These are phyloP conservation scores for Empidonax alnorum DNA, from an alignment of 2,113 vertebrate genomes.

Conservation along the genomic window DNA sequence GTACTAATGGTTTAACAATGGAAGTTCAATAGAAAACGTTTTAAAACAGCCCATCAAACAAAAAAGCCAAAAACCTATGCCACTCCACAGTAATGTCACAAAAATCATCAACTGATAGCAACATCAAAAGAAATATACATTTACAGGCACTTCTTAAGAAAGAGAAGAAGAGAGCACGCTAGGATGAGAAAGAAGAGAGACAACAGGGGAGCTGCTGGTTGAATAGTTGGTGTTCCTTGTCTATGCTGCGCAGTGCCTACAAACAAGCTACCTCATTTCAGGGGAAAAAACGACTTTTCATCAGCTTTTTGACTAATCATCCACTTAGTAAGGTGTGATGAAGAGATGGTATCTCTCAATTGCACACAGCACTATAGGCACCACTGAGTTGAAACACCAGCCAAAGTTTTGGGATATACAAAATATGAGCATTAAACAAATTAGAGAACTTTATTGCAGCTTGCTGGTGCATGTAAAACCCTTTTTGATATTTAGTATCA, in stretches of 20 bases:
- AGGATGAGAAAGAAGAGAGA: not conserved
- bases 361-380: not conserved
- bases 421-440: not conserved
- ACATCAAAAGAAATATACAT: not conserved
- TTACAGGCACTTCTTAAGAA: not conserved
- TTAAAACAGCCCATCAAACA: not conserved
- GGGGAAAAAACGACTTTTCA: not conserved
- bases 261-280: not conserved
- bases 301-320: not conserved
- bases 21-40: not conserved
- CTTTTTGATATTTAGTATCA: not conserved
- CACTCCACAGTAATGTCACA: not conserved
- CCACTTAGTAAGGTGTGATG: not conserved
- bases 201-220: not conserved
- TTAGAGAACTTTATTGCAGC: not conserved
- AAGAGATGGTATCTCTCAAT: not conserved
- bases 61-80: fast-evolving
- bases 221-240: fast-evolving
- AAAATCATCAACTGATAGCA: not conserved
- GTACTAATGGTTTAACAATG: not conserved
- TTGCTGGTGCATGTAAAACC: not conserved
- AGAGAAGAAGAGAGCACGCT: not conserved
- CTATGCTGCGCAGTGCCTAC: not conserved
- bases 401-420: not conserved
- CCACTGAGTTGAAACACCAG: not conserved